Percentiles rank a stretch among this genome's conserved stretches.
These are phyloP conservation scores for Byasa hedistus DNA, from an alignment of 2,888 invertebrate species.

Conservation along the genomic window DNA sequence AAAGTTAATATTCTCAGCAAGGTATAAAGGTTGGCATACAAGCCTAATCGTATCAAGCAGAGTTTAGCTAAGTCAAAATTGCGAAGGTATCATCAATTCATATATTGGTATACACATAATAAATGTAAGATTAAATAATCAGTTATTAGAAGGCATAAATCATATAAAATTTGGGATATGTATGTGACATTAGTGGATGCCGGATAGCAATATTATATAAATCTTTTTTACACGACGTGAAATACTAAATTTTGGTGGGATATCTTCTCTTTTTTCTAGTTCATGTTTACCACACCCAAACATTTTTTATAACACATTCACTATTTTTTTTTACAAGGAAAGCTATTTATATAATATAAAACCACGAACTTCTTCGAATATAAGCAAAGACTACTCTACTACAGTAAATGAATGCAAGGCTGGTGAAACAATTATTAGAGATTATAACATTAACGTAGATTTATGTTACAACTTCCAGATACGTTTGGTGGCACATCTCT, in stretches of 20 bases:
- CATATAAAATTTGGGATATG: background rate
- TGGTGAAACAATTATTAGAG: background rate
- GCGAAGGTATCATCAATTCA: background rate
- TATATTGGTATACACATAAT: background rate
- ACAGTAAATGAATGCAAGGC: background rate
- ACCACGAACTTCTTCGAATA: no score
- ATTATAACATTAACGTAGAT: background rate
- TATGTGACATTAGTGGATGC: no score
- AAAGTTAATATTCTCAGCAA: background rate
- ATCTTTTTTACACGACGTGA: no score
- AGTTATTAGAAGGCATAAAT: background rate
- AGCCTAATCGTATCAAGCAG: background rate
- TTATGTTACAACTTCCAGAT: constrained; percentile 51
- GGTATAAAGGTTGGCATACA: background rate
- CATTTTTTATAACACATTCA: no score
- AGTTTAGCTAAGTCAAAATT: background rate
- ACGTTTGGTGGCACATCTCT: constrained; percentile 72
- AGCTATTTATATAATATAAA: no score
- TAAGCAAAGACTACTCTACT: no score
- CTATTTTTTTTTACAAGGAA: no score
- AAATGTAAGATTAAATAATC: background rate
- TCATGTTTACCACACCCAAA: no score
- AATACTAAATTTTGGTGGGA: no score
- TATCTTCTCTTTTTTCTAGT: no score
- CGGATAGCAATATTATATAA: no score